Base-by-base conservation (phyloP, 2,113 vertebrate species). In the Strix aluco region DNA sequence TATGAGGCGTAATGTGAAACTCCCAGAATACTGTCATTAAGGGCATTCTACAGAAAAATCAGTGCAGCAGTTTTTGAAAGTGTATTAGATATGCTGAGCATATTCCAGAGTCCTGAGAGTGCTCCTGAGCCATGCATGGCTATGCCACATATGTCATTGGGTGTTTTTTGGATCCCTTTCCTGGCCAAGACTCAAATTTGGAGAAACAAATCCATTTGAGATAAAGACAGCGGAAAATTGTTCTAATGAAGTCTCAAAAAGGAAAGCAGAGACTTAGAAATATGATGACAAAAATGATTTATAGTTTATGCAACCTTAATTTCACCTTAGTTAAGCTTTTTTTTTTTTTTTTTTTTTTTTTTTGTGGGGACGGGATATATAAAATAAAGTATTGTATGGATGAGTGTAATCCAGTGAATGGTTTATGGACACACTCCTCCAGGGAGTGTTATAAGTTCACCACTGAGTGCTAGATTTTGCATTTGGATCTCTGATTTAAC, bases 401-500 rank as follows among this genome's bases (percentile, higher is more conserved):
- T 90, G 86, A 96, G 89, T 92, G 94, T 95, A 96, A 97, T 97
- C 94, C 89, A 92, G 93, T 94, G 91, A 95, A 88, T 95, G 92
- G 73, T 97, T 97, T 96, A 95, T 95, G 96, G 94, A 96, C 95
- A 92, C 84, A 96, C 95, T 97, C 96, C 97, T 97, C 96, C 91
- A 87, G 96, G 96, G 96, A 94, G 97, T 97, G 95, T 97, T 97
- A 95, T 29, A 96, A 96, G 95, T 96, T 97, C 97, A 97, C 89
- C 81, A 89, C 94, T 80, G 97, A 97, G 95, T 96, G 95, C 92
- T 97, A 97, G 89, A 90, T 96, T 96, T 97, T 97, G 95, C 95
- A 82, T 97, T 97, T 94, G 94, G 91, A 95, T 97, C 86, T 96
- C 95, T 96, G 95, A 95, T 97, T 97, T 95, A 97, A 95, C 97